phyloP scores from a whole-genome alignment of 2,888 invertebrate genomes.

The Chaetoderma sp. region DNA sequence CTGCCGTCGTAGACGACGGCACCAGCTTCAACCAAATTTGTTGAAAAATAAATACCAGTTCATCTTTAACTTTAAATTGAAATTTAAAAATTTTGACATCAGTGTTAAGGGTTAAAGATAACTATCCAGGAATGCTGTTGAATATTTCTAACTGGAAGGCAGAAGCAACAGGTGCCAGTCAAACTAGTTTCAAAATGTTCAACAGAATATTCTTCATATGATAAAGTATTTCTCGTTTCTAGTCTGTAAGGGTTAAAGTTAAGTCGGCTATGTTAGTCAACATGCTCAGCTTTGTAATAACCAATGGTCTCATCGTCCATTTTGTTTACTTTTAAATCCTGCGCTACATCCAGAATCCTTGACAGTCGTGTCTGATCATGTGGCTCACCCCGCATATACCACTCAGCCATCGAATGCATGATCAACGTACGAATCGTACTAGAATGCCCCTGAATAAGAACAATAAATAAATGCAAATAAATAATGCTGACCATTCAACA shows the following conservation, averaged over 20 bases:
- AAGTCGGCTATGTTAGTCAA: no score
- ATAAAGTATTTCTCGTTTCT: neutral
- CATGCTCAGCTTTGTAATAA: neutral
- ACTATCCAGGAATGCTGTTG: no score
- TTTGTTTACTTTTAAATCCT: conserved; percentile 77
- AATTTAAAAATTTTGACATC: no score
- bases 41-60: no score
- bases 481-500: neutral
- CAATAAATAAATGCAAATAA: neutral
- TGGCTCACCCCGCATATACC: conserved; percentile 86
- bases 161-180: no score
- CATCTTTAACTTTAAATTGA: no score
- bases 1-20: no score
- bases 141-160: no score
- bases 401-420: conserved; percentile 97
- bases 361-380: conserved; percentile 94
- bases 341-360: conserved; percentile 95
- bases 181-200: neutral
- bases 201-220: neutral
- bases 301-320: neutral
- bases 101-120: no score
- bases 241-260: no score
- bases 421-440: conserved; percentile 71
- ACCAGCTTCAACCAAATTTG: no score
- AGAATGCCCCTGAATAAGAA: conserved; percentile 58